Base-by-base conservation (phyloP, 1,140 invertebrate genomes). In the Camponotus vicinus region DNA sequence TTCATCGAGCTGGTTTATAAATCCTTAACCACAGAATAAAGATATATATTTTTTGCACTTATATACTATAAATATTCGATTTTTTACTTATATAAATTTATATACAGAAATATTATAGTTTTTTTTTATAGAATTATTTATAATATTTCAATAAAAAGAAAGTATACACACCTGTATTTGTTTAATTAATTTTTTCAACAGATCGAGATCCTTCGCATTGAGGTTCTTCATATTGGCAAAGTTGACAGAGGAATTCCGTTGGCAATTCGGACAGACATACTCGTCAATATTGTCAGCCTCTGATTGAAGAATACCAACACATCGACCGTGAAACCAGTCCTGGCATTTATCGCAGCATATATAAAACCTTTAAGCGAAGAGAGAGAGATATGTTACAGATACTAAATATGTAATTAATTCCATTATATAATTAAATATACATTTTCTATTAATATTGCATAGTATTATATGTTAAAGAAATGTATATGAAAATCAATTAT, bases 301-400 rank as follows among this genome's bases (percentile, higher is more conserved):
- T 4, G 97, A 98, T 93, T 99, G 98, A 45, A 99, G 95, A 91
- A 99, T 98, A 13, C 99, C 99, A 9, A 99, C 99, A 95, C 99
- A 99, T 73, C 98, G 96, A 5, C 99, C 99, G 94, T 99, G 99
- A 95, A 99, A 99, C 99, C 99, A 99, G 95, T 99, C 98, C 94
- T 99, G 98, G 95, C 99, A 99, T 71, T 97, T 97, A 94, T 99
- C 99, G 95, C 99, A 99, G 91, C 98, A 99, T 92, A 99, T 99
- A 94, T 99, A 99, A 96, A 99, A 98, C 92, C 97, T 98, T 89
- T 37, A 95, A 92, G 89, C 82, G 90, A 86, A 70, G 76, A 77
- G 3, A 80, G 59, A 79, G 59, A 79, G 15, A 63, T 6, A 8
- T 5, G 1, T 83, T 61, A 9, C 59, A 64, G 15, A n/a, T 32